A percentile compares a stretch with the other conserved stretches of the same genome.
Conservation (phyloP, 2,888 invertebrate species). For the Megalurothrips usitatus region DNA sequence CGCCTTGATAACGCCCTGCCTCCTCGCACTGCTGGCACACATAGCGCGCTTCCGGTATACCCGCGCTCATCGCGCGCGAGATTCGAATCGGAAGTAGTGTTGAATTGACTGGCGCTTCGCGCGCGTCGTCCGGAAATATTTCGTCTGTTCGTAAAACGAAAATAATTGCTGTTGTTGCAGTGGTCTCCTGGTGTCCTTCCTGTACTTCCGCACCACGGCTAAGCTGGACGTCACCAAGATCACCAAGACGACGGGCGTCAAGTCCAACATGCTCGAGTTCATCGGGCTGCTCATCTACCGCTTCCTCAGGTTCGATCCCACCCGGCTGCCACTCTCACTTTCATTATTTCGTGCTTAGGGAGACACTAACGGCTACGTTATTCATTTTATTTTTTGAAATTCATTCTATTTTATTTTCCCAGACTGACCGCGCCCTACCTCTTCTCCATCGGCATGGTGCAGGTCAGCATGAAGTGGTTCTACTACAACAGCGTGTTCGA, state of each 20-base stretch:
- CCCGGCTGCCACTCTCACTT: background rate
- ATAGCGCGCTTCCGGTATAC: background rate
- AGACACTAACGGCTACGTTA: no score
- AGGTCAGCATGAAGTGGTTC: slow-evolving; percentile 84
- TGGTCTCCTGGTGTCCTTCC: slow-evolving; percentile 66
- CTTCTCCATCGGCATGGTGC: slow-evolving; percentile 75
- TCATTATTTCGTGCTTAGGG: no score
- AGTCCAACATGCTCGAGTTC: slow-evolving; percentile 48
- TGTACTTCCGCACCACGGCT: slow-evolving; percentile 62
- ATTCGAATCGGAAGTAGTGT: background rate
- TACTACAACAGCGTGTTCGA: slow-evolving; percentile 76
- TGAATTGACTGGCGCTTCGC: no score
- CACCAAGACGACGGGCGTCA: slow-evolving; percentile 41
- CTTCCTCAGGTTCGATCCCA: slow-evolving; percentile 49
- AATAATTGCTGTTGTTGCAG: slow-evolving; percentile 45
- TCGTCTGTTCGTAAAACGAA: no score
- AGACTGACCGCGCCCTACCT: slow-evolving; percentile 75
- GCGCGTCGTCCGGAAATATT: no score
- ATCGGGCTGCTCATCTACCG: slow-evolving; percentile 57
- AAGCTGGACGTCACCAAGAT: slow-evolving; percentile 47
- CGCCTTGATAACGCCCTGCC: background rate
- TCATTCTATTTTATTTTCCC: slow-evolving; percentile 39
- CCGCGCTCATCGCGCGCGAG: background rate
- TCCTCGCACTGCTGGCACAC: slow-evolving; percentile 1
- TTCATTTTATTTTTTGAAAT: no score